phyloP scores from a whole-genome alignment of 2,888 invertebrate species.

The Sarcophaga variegata region DNA sequence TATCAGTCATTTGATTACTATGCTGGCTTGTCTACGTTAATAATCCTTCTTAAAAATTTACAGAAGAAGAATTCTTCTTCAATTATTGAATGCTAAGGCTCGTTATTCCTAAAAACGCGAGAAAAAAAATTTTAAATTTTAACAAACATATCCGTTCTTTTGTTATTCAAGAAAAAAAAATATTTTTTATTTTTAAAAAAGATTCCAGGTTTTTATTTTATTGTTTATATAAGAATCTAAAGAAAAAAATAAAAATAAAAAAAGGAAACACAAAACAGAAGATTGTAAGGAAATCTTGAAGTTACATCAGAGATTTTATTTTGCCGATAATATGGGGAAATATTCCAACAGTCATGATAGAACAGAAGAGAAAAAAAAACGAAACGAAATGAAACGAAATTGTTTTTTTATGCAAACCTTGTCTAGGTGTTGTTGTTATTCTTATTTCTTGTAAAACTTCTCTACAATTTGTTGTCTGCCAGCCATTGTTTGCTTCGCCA shows the following conservation, averaged over 20 bases:
- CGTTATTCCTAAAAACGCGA: neutral
- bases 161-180: slow-evolving; percentile 13
- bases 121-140: neutral
- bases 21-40: neutral
- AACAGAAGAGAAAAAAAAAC: slow-evolving; percentile 8
- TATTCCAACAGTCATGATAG: neutral
- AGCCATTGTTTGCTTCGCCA: slow-evolving; percentile 29
- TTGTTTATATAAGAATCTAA: neutral
- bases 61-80: neutral
- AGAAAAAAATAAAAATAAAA: slow-evolving; percentile 24
- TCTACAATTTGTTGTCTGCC: slow-evolving; percentile 13
- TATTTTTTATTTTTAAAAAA: neutral
- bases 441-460: slow-evolving; percentile 10
- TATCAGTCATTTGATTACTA: neutral
- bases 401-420: slow-evolving; percentile 51
- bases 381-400: slow-evolving; percentile 1
- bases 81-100: neutral
- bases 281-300: slow-evolving; percentile 50
- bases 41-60: neutral
- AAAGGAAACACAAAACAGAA: neutral
- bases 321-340: slow-evolving; percentile 30
- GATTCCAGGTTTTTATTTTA: slow-evolving; percentile 41
- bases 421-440: slow-evolving; percentile 29
- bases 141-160: slow-evolving; percentile 49
- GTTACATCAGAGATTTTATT: slow-evolving; percentile 64